A percentile compares a stretch with the other conserved stretches of the same genome.
Conservation (phyloP, 30 jellyfish, hydroid and myxozoan species). For the Nemopilema nomurai region DNA sequence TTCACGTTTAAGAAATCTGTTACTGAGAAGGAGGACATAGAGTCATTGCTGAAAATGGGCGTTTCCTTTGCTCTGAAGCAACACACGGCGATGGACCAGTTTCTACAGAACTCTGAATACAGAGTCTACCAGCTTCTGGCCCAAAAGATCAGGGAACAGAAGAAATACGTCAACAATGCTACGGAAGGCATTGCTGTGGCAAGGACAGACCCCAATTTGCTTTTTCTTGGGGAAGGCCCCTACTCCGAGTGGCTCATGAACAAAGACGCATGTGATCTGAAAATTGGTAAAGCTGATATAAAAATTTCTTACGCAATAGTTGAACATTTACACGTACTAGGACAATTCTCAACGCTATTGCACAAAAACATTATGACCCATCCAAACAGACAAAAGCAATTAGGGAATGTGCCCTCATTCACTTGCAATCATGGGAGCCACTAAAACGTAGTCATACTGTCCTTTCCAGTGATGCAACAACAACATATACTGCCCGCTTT, state of each 20-base stretch:
- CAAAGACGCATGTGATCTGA: slow-evolving; percentile 30
- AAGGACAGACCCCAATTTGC: slow-evolving; percentile 7
- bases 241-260: slow-evolving; percentile 49
- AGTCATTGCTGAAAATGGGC: slow-evolving; percentile 28
- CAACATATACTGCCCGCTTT: no score
- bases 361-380: no score
- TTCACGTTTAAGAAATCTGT: slow-evolving; percentile 26
- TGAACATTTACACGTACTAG: neutral
- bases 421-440: no score
- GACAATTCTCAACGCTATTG: no score
- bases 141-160: slow-evolving; percentile 27
- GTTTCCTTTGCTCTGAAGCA: slow-evolving; percentile 25
- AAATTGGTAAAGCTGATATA: slow-evolving; percentile 21
- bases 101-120: slow-evolving; percentile 30
- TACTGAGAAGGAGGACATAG: slow-evolving; percentile 32
- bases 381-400: no score
- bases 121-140: slow-evolving; percentile 8
- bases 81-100: slow-evolving; percentile 44
- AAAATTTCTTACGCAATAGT: neutral
- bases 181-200: slow-evolving; percentile 28
- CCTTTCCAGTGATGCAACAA: no score
- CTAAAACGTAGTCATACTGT: no score
- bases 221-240: slow-evolving; percentile 46
- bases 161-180: slow-evolving; percentile 14
- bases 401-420: no score